These are phyloP conservation scores for Polypterus bichir DNA, from an alignment of 2,113 vertebrate species.

Conservation along the genomic window DNA sequence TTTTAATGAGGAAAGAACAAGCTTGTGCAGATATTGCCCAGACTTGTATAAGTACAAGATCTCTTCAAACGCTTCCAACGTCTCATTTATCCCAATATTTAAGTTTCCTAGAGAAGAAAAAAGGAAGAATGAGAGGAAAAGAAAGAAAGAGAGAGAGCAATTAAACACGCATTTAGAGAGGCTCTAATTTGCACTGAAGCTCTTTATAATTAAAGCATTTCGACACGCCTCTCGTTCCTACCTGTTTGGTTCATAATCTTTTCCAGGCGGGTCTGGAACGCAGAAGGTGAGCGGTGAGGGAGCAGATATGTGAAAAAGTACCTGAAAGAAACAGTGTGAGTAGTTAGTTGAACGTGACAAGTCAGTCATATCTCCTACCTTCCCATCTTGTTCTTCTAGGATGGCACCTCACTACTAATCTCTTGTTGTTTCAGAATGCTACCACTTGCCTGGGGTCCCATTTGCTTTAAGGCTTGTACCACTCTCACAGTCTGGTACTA, in stretches of 20 bases:
- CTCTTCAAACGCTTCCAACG: slow-evolving; percentile 64
- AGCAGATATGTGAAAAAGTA: slow-evolving; percentile 88
- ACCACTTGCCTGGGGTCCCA: too few relatives aligned
- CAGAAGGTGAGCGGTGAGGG: slow-evolving; percentile 67
- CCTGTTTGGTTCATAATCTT: slow-evolving; percentile 80
- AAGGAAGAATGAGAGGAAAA: slow-evolving; percentile 8
- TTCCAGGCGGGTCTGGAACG: slow-evolving; percentile 58
- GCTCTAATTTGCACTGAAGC: too few relatives aligned
- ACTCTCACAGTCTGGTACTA: too few relatives aligned
- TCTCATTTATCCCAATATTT: slow-evolving; percentile 62
- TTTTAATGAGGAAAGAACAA: slow-evolving; percentile 48
- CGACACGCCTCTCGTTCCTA: slow-evolving; percentile 30
- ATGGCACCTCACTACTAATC: too few relatives aligned
- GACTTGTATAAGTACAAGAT: slow-evolving; percentile 71
- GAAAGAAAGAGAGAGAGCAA: not conserved
- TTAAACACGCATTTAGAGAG: slow-evolving; percentile 2
- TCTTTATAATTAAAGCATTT: not conserved
- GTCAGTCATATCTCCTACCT: too few relatives aligned
- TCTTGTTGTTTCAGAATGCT: too few relatives aligned
- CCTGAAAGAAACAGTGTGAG: slow-evolving; percentile 37
- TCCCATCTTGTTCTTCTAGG: too few relatives aligned
- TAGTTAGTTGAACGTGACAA: too few relatives aligned
- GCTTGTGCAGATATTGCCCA: slow-evolving; percentile 63
- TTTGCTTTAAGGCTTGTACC: too few relatives aligned
- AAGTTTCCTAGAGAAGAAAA: slow-evolving; percentile 57